Base-by-base conservation (phyloP, 2,797 vertebrate genomes). In the Brachyalestes nurse region DNA sequence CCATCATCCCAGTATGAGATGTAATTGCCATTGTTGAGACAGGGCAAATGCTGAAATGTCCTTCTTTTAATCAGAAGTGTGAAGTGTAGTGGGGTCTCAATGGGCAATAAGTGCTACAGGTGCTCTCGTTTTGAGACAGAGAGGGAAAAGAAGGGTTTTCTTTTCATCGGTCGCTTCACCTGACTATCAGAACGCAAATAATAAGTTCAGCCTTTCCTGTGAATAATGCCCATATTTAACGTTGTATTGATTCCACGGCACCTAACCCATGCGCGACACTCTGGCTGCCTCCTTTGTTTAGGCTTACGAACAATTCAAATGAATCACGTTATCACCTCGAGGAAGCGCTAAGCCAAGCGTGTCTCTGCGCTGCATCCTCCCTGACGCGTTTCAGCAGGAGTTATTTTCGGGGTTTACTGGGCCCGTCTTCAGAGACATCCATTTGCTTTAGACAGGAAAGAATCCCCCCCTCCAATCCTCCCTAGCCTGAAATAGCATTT, bases 371-470 rank as follows among this genome's bases (percentile, higher is more conserved):
- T 10, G 84, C n/a, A 65, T 64, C 79, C 64, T 70, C 67, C 79
- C 45, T 25, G 66, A 82, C 78, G 70, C 79, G 75, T 70, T 85
- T 88, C 85, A 86, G 64, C 70, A 49, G 60, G 82, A 86, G 86
- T 91, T 91, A 91, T 92, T 92, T 85, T 53, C 75, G n/a, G 85
- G 71, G 83, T 81, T 77, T 88, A 83, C 87, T 53, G 62, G 72
- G 19, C 60, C 75, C 82, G 83, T 88, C 72, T 89, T 85, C 81
- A 82, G 81, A 69, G 21, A 79, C 85, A 89, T 91, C 88, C 88
- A 88, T 92, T 92, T 90, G 77, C 78, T 81, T 25, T 66, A 81
- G 76, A 88, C 82, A 86, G 79, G 85, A 84, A 85, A 82, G 21
- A n/a, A 6, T n/a, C 70, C 70, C 69, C 23, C 25, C 14, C 7